Evolutionary conservation across 2,797 vertebrate genomes (phyloP).

Genomic region (Heteromormyrus szaboi): DNA sequence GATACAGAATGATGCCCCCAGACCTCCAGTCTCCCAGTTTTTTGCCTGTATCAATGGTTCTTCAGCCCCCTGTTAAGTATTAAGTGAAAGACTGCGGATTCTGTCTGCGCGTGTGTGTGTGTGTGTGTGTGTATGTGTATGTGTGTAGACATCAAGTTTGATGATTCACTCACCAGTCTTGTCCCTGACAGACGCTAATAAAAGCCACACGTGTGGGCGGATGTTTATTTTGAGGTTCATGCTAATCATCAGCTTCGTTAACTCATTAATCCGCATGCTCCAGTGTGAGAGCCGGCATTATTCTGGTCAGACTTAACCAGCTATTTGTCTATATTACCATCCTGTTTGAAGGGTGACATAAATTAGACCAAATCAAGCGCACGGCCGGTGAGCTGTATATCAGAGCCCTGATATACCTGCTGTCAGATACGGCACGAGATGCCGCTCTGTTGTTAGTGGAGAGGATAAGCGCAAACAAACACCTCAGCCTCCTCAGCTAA

Average conservation of each 20-base stretch:
- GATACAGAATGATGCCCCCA: not conserved
- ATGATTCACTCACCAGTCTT: constrained; percentile 4
- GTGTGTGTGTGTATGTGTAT: not conserved
- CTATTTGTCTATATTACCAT: constrained; percentile 26
- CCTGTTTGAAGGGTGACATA: not conserved
- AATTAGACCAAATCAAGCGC: not conserved
- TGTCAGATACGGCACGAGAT: not conserved
- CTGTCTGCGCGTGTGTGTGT: not conserved
- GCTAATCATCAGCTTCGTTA: constrained; percentile 38
- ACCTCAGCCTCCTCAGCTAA: not conserved
- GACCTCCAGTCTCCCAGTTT: not conserved
- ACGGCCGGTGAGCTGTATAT: not conserved
- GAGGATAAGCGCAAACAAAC: not conserved
- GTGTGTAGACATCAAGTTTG: not conserved
- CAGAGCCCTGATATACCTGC: not conserved
- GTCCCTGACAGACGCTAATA: not conserved
- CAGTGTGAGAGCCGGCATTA: constrained; percentile 22
- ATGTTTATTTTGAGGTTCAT: constrained; percentile 25
- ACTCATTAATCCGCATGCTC: constrained; percentile 33
- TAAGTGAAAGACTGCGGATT: not conserved
- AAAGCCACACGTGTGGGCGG: constrained; percentile 7
- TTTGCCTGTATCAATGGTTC: not conserved
- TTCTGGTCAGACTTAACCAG: constrained; percentile 32
- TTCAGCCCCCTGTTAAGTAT: not conserved
- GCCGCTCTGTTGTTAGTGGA: not conserved